Percentiles rank a stretch among this genome's conserved stretches.
Conservation (phyloP, 2,113 vertebrate genomes). For the Xyrauchen texanus region DNA sequence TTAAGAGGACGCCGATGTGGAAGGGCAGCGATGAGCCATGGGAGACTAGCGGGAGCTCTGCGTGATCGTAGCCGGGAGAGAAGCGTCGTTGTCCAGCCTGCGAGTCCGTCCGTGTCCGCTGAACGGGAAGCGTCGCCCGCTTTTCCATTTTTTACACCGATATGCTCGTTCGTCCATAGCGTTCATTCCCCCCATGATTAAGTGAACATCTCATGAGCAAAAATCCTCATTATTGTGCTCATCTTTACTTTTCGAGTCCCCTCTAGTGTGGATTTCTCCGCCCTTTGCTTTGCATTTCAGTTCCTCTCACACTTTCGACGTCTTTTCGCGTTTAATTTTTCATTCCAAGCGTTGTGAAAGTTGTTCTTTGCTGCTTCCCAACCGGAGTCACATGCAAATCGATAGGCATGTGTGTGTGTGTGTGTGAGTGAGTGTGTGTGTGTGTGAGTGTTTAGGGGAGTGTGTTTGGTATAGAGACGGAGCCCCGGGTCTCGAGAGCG, state of each 20-base stretch:
- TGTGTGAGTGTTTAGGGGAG: slow-evolving; percentile 59
- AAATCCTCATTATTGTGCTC: slow-evolving; percentile 68
- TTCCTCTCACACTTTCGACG: slow-evolving; percentile 70
- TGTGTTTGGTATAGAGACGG: slow-evolving; percentile 69
- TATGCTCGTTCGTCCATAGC: slow-evolving; percentile 58
- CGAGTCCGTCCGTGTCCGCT: slow-evolving; percentile 75
- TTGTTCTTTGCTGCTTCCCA: slow-evolving; percentile 75
- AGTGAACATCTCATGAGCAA: slow-evolving; percentile 56
- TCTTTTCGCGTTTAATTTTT: slow-evolving; percentile 64
- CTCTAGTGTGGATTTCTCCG: slow-evolving; percentile 70
- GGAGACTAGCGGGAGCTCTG: slow-evolving; percentile 72
- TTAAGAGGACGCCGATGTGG: slow-evolving; percentile 56
- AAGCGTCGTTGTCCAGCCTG: slow-evolving; percentile 76
- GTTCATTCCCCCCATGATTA: slow-evolving; percentile 60
- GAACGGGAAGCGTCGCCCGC: slow-evolving; percentile 55
- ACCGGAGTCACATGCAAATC: slow-evolving; percentile 79
- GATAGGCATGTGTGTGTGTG: slow-evolving; percentile 66
- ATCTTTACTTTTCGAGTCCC: slow-evolving; percentile 65
- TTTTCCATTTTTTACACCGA: slow-evolving; percentile 58
- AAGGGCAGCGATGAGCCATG: slow-evolving; percentile 59
- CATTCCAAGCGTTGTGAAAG: slow-evolving; percentile 68
- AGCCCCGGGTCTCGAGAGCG: slow-evolving; percentile 74
- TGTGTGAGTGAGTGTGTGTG: slow-evolving; percentile 51
- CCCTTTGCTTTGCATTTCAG: slow-evolving; percentile 67
- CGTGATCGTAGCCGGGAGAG: slow-evolving; percentile 72